Base-by-base conservation (phyloP, 1,140 invertebrate genomes). In the Drosophila insularis region DNA sequence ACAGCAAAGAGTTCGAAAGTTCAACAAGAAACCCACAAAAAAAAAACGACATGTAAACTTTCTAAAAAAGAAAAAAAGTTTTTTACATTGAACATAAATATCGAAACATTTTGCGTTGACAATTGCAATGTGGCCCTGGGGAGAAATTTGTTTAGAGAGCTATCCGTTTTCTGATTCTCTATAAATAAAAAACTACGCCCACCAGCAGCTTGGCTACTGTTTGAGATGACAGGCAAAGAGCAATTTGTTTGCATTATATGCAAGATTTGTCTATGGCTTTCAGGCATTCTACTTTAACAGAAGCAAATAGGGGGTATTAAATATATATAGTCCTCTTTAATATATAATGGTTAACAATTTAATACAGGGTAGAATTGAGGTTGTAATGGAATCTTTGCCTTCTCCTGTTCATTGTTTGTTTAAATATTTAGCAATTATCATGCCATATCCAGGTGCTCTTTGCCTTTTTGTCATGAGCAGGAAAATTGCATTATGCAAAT, bases 1-100 rank as follows among this genome's bases (percentile, higher is more conserved):
- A 50, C 54, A 64, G 43, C 43, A 46, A 17, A 55, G 46, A 74
- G 84, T 71, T 81, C 82, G 63, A 56, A 79, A 87, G 82, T 86
- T 79, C 79, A 82, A 71, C 17, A 19, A 21, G 35, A 50, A 50
- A 50, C 43, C 17, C 17, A 46, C 43, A 46, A 46, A 46, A 8
- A 19, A 46, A n/a, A 27, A 27, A 55, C 27, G 10, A 43, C 74
- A 71, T 64, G 60, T 39, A 46, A 53, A 77, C 74, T 77, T 77
- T 77, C 73, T 77, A 77, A 77, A 77, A 64, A 19, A 19, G 32
- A 76, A 77, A 77, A 77, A 64, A 19, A 31, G 23, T 72, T 64
- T 63, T 7, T 19, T 19, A 74, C 69, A 81, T 73, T 75, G 81
- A 68, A 60, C 69, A 76, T 77, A 50, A 69, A 66, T 27, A 64